Evolutionary conservation across 2,888 invertebrate genomes (phyloP), one percentile per base, ranked within the genome.

Genomic region (Autographa pulchrina): DNA sequence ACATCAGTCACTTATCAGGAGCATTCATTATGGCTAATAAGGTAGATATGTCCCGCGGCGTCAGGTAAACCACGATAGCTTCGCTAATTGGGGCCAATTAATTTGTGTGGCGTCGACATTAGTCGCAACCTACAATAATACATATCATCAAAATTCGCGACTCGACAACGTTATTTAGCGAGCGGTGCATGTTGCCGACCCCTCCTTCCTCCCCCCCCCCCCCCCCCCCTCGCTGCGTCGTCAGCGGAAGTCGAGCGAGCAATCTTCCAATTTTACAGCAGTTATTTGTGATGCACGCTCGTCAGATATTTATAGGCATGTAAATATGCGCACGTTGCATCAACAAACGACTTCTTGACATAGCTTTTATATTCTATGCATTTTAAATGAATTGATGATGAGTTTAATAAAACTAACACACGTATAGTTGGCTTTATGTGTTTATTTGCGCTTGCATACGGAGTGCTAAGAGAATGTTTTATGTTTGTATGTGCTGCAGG

Each of bases 241-340:
- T 41, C 41, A 43, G 43, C 48, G n/a, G 48, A 48, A 48, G 48
- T n/a, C 48, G 48, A 48, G 48, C 48, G n/a, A 48, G 48, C 48
- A 48, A 48, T 48, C 48, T 48, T 48, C 48, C 48, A 48, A 48
- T 48, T 48, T 48, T 48, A 48, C 48, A 48, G n/a, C 48, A 48
- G 48, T 48, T 48, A 48, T 48, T 48, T 48, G 7, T 48, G 63
- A 62, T 54, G 61, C 32, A 48, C n/a, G 48, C 48, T 48, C 48
- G n/a, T n/a, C 48, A 48, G 48, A n/a, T 48, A 48, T 48, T 48
- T 48, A 48, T 48, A 48, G 48, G 48, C 1, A 48, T 48, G 48
- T 48, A 48, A 48, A n/a, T 48, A n/a, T n/a, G 14, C n/a, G 48
- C 48, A n/a, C 48, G 48, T 48, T 48, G 48, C 48, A 48, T 48